Conservation (phyloP, 1,140 invertebrate genomes). For the Cardiocondyla obscurior region DNA sequence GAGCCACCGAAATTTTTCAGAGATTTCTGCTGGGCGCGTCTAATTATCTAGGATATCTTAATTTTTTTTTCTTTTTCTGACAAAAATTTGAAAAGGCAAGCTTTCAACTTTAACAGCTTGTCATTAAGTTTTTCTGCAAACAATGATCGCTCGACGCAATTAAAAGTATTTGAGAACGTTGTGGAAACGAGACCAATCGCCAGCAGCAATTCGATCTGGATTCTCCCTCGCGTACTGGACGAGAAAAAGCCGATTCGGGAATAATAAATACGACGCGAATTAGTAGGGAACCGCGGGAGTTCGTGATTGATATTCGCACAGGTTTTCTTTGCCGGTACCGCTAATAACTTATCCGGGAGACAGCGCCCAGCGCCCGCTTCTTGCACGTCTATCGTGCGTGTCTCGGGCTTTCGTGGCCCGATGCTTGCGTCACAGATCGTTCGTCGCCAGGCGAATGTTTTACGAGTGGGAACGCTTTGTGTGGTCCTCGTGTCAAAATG, state of each 20-base stretch:
- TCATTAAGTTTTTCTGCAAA: background rate
- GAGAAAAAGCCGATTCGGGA: constrained; percentile 62
- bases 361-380: constrained; percentile 69
- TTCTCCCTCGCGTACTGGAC: constrained; percentile 1
- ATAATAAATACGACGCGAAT: constrained; percentile 78
- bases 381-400: constrained; percentile 71
- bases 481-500: constrained; percentile 83
- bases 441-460: constrained; percentile 72
- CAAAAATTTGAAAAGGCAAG: background rate
- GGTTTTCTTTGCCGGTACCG: constrained; percentile 71
- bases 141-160: no score
- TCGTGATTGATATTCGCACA: constrained; percentile 67
- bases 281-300: constrained; percentile 33
- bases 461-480: constrained; percentile 77
- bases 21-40: background rate
- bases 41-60: constrained; percentile 7
- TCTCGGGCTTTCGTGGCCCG: constrained; percentile 40
- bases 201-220: constrained; percentile 54
- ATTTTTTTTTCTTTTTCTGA: no score
- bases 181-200: background rate
- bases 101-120: background rate
- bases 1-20: background rate
- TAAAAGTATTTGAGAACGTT: background rate
- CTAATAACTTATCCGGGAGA: constrained; percentile 79
- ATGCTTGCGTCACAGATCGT: constrained; percentile 1